Conservation (phyloP, 2,888 invertebrate genomes). For the Sesia apiformis region DNA sequence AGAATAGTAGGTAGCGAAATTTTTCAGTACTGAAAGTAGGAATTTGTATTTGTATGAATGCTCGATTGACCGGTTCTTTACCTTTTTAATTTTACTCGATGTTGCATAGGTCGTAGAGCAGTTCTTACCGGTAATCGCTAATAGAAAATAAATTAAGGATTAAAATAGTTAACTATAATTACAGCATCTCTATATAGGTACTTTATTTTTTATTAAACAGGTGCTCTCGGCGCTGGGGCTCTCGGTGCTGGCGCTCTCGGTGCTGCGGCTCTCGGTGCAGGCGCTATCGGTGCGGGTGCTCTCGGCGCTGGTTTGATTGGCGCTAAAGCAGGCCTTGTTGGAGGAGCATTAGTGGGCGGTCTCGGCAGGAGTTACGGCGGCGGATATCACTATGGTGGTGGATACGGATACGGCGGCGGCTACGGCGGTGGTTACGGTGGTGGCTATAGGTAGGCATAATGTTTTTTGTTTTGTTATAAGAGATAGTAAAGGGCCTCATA, state of each 20-base stretch:
- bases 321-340: constrained; percentile 47
- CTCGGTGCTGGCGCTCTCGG: constrained; percentile 31
- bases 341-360: constrained; percentile 42
- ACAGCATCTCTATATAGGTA: too few relatives aligned
- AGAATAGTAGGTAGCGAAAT: too few relatives aligned
- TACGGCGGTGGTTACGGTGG: constrained; percentile 14
- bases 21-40: too few relatives aligned
- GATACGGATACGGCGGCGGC: constrained; percentile 13
- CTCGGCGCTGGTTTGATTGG: constrained; percentile 49
- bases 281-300: constrained; percentile 37
- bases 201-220: neutral
- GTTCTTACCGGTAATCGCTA: too few relatives aligned
- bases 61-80: too few relatives aligned
- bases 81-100: too few relatives aligned
- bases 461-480: neutral
- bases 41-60: too few relatives aligned
- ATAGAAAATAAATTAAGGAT: too few relatives aligned
- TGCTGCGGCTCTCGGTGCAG: constrained; percentile 29
- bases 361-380: constrained; percentile 11
- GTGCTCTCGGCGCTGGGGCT: constrained; percentile 19
- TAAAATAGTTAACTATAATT: too few relatives aligned
- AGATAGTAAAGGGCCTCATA: too few relatives aligned
- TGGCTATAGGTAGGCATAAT: constrained; percentile 13
- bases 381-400: constrained; percentile 14
- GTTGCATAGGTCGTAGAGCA: too few relatives aligned